Base-by-base conservation (phyloP, 2,888 invertebrate species). In the Phragmatobia fuliginosa region DNA sequence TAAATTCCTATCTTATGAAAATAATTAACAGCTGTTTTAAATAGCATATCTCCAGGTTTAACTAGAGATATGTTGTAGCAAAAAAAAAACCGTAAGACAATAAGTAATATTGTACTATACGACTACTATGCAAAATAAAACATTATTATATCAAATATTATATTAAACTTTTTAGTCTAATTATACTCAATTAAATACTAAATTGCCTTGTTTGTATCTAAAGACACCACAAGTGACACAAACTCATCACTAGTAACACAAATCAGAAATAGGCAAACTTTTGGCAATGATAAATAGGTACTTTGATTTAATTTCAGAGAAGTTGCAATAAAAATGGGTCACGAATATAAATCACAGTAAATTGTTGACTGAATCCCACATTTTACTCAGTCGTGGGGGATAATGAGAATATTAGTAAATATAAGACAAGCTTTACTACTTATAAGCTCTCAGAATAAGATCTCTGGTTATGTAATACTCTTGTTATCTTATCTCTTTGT, bases 341-440 rank as follows among this genome's bases (percentile, higher is more conserved):
- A 25, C 16, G 28, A 28, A 56, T 56, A 56, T 56, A 56, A 56
- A 56, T 28, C 28, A 56, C 25, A 56, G 11, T 28, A 28, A 4
- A 25, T 11, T 56, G 52, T 56, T 25, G 14, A 56, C 52, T 5
- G 25, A 56, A 56, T 28, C 28, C 52, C 14, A 5, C 11, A 28
- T 45, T 45, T 45, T 45, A 45, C 45, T 45, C 7, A 25, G 25
- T 49, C n/a, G 49, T 11, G 7, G 8, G n/a, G 49, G n/a, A n/a
- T 49, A 49, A 49, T 49, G 49, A 49, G 49, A 10, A 49, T 49
- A 49, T 49, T n/a, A 49, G 49, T 49, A 49, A 49, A 49, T 49
- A 49, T 10, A n/a, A 49, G n/a, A 49, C 49, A 45, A 1, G 21
- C 21, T 45, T 21, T 7, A 10, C 2, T 49, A 49, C n/a, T n/a